A percentile compares a stretch with the other conserved stretches of the same genome.
These are phyloP conservation scores for Sparidentex hasta DNA, from an alignment of 2,797 vertebrate species.

Conservation along the genomic window DNA sequence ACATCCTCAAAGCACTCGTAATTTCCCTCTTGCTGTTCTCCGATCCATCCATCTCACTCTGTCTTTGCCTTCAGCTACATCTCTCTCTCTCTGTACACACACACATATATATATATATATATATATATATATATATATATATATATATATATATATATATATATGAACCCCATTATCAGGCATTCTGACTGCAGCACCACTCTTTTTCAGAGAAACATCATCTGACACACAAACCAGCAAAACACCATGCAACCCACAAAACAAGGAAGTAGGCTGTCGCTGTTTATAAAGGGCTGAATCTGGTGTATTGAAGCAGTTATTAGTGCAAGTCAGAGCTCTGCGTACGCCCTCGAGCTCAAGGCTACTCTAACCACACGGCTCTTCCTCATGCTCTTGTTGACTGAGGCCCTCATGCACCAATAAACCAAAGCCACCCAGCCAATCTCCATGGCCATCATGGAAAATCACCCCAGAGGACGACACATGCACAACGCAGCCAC, in stretches of 20 bases:
- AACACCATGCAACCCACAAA: conserved; percentile 19
- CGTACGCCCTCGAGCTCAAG: neutral
- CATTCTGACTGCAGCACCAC: conserved; percentile 2
- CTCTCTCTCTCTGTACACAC: neutral
- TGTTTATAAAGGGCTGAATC: conserved; percentile 13
- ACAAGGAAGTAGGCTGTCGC: conserved; percentile 40
- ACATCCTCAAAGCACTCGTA: neutral
- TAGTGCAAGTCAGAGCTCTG: conserved; percentile 6
- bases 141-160: too few relatives aligned
- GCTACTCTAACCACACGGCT: conserved; percentile 36
- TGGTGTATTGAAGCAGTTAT: neutral
- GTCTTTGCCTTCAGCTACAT: neutral
- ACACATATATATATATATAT: too few relatives aligned
- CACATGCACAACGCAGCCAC: neutral
- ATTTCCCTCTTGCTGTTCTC: neutral
- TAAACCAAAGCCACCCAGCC: conserved; percentile 39
- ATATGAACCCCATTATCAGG: neutral
- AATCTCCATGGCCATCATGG: conserved; percentile 42
- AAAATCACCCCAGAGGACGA: conserved; percentile 47
- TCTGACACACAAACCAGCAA: conserved; percentile 11
- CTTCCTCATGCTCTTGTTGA: conserved; percentile 49
- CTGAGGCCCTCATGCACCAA: conserved; percentile 57
- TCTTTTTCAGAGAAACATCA: conserved; percentile 26
- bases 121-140: too few relatives aligned
- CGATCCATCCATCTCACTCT: neutral